These are phyloP conservation scores for Thaumetopoea pityocampa DNA, from an alignment of 1,140 invertebrate genomes.

Conservation along the genomic window DNA sequence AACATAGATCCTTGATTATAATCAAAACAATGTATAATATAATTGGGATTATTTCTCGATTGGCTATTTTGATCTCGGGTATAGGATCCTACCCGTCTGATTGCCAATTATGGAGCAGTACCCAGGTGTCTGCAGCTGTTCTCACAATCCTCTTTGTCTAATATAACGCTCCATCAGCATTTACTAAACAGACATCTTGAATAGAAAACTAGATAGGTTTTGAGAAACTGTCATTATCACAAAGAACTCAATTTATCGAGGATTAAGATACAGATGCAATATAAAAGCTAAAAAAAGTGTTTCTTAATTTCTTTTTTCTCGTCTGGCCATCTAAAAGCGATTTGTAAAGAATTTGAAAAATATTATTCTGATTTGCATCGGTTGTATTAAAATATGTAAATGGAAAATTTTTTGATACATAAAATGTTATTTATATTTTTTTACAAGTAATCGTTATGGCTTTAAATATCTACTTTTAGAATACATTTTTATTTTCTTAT, in stretches of 20 bases:
- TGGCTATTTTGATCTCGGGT: conserved; percentile 11
- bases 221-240: conserved; percentile 17
- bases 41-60: too few species aligned
- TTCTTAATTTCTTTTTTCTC: conserved; percentile 4
- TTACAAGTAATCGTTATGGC: not conserved
- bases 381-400: too few species aligned
- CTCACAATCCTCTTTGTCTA: conserved; percentile 20
- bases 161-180: conserved; percentile 19
- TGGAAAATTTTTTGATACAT: too few species aligned
- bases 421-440: too few species aligned
- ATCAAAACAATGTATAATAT: too few species aligned
- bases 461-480: not conserved
- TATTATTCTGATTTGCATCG: too few species aligned
- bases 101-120: conserved; percentile 38
- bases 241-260: conserved; percentile 34
- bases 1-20: too few species aligned
- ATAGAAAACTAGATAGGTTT: conserved; percentile 10
- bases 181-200: conserved; percentile 18
- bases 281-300: conserved; percentile 12
- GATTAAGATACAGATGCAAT: conserved; percentile 23
- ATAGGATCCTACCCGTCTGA: conserved; percentile 33
- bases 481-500: too few species aligned
- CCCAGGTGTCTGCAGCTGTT: conserved; percentile 25
- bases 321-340: conserved; percentile 8
- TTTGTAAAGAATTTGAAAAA: too few species aligned